phyloP scores from a whole-genome alignment of 2,888 invertebrate genomes.

The Brachyptera risi region DNA sequence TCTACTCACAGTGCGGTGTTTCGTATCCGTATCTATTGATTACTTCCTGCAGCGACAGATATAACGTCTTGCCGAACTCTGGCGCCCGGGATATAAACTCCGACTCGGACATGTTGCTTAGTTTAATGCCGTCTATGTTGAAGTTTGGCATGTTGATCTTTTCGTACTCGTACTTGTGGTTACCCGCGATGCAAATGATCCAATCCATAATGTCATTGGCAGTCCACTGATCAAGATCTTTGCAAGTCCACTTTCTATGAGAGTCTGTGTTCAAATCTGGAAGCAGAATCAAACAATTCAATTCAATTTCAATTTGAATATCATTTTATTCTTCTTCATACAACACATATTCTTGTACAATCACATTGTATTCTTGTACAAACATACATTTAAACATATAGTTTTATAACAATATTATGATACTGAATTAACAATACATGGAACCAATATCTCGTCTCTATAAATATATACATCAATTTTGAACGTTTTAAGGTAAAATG shows the following conservation, averaged over 20 bases:
- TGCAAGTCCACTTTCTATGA: conserved; percentile 7
- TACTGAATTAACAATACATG: no score
- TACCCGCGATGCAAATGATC: conserved; percentile 1
- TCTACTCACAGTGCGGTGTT: no score
- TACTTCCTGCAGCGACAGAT: conserved; percentile 25
- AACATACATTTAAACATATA: no score
- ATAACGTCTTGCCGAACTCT: conserved; percentile 31
- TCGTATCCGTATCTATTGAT: no score
- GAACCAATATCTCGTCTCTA: no score
- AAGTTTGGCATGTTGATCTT: conserved; percentile 14
- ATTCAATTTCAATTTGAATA: no score
- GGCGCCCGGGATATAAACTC: conserved; percentile 20
- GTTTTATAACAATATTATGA: no score
- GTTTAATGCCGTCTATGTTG: conserved; percentile 20
- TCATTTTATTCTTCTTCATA: no score
- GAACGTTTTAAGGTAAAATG: no score
- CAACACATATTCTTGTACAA: no score
- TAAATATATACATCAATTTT: no score
- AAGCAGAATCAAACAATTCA: background rate
- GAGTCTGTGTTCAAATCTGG: conserved; percentile 8
- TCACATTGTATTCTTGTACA: no score
- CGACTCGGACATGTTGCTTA: conserved; percentile 18
- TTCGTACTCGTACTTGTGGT: conserved; percentile 14
- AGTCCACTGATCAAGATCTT: conserved; percentile 13
- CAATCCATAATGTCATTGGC: conserved; percentile 20